Base-by-base conservation (phyloP, 2,888 invertebrate genomes). In the Stratiomys singularior region DNA sequence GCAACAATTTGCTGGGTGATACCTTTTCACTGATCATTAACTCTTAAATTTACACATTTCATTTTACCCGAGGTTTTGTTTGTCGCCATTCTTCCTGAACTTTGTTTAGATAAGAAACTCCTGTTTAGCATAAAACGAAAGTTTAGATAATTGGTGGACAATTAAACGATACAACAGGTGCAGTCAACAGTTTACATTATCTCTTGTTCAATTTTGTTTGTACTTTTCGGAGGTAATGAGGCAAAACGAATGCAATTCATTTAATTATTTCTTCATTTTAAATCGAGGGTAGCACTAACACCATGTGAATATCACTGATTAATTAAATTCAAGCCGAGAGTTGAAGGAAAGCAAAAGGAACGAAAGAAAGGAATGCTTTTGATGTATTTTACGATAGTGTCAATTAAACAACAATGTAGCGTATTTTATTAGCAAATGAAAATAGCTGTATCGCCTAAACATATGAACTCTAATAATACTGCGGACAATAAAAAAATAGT, bases 121-220 rank as follows among this genome's bases (percentile, higher is more conserved):
- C 25, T 74, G 37, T 58, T 74, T 74, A 15, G 37, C 74, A 74
- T 74, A 74, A 74, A 74, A 74, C 60, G 37, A 28, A 74, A 44
- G 30, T 74, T 74, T 60, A 60, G 37, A 58, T 74, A 74, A 58
- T 74, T 74, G 74, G 30, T 15, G 13, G 21, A 30, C 74, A 60
- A 74, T 74, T 74, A 74, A 27, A 1, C 9, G 46, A 64, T 13
- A 64, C 27, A n/a, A 64, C 60, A 64, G 18, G 58, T 18, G 28
- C 28, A 30, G 21, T n/a, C 37, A 18, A 37, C 37, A 37, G 30
- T 18, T n/a, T 11, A 28, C 66, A 7, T 4, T 37, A n/a, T 66
- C 64, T 60, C 3, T 28, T 27, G 27, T 64, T 5, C 11, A 7
- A 0, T 60, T 60, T 21, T 64, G 64, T 11, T 27, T 67, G 15